Conservation (phyloP, 2,888 invertebrate genomes). For the Nasonia oneida region DNA sequence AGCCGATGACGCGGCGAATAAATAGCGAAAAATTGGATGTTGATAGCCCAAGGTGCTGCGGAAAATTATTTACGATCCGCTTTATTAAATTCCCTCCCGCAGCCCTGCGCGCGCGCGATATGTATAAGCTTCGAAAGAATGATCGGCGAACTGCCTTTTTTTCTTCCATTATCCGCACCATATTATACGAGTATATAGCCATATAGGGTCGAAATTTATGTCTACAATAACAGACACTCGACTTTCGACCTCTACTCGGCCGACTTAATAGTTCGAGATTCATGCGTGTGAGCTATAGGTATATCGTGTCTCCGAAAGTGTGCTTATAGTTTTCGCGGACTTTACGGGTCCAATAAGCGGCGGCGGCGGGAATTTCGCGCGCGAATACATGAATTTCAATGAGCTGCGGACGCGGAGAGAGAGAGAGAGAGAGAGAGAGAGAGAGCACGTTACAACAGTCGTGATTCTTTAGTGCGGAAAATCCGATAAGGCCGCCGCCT, state of each 20-base stretch:
- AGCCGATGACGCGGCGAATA: not conserved
- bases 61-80: slow-evolving; percentile 49
- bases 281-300: slow-evolving; percentile 8
- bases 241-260: not conserved
- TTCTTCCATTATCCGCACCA: not conserved
- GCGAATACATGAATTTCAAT: slow-evolving; percentile 60
- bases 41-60: not conserved
- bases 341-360: slow-evolving; percentile 51
- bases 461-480: slow-evolving; percentile 58
- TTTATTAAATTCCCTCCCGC: slow-evolving; percentile 49
- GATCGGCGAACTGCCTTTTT: not conserved
- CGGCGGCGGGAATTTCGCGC: slow-evolving; percentile 5
- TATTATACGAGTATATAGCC: not conserved
- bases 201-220: slow-evolving; percentile 41
- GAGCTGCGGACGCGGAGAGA: slow-evolving; percentile 1
- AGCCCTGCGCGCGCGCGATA: not conserved
- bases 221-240: slow-evolving; percentile 50
- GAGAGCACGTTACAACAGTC: slow-evolving; percentile 36
- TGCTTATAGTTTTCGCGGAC: slow-evolving; percentile 56
- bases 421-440: not conserved
- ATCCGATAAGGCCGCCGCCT: slow-evolving; percentile 52
- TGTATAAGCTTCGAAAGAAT: not conserved
- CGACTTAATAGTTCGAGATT: slow-evolving; percentile 39
- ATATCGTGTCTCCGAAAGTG: slow-evolving; percentile 38
- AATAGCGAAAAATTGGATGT: slow-evolving; percentile 42